Base-by-base conservation (phyloP, 2,797 vertebrate species). In the Erpetoichthys calabaricus region DNA sequence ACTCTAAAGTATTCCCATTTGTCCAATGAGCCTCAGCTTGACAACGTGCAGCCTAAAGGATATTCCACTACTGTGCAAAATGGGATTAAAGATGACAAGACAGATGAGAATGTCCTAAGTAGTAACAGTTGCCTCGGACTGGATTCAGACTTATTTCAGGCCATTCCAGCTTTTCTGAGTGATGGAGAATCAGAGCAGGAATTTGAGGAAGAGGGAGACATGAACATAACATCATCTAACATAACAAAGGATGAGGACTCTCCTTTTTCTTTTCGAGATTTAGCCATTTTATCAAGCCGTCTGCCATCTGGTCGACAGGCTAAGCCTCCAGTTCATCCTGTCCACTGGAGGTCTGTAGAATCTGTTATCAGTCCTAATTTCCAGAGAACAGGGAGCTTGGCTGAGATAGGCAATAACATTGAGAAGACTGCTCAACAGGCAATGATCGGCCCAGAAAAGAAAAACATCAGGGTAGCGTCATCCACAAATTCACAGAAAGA, bases 131-230 rank as follows among this genome's bases (percentile, higher is more conserved):
- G 25, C 25, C 25, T 25, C 25, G 25, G 25, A 25, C 25, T 25
- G 25, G 25, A 44, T 49, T 78, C 75, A 9, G 75, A 73, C 1
- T 53, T 71, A 55, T 88, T 70, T 57, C 70, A 73, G 57, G 66
- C 74, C 58, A 81, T 80, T 45, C 73, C 89, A 2, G 65, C 67
- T 1, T 65, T 63, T 42, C 65, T 79, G 54, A 69, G 64, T 66
- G 80, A 79, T 51, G 71, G 58, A 0, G 71, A 82, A 6, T 59
- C 67, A 8, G 77, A 74, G 3, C 47, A 49, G 47, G 51, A 54
- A 54, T 42, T 60, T 49, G 47, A 57, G 47, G 57, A 56, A 45
- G 57, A 59, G 4, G 25, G 25, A 25, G 25, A 25, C 25, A 25
- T 25, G 25, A 25, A 25, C 25, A 25, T 25, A 25, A 25, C 25